These are phyloP conservation scores for Druceiella hillmani DNA, from an alignment of 2,888 invertebrate species.

Conservation along the genomic window DNA sequence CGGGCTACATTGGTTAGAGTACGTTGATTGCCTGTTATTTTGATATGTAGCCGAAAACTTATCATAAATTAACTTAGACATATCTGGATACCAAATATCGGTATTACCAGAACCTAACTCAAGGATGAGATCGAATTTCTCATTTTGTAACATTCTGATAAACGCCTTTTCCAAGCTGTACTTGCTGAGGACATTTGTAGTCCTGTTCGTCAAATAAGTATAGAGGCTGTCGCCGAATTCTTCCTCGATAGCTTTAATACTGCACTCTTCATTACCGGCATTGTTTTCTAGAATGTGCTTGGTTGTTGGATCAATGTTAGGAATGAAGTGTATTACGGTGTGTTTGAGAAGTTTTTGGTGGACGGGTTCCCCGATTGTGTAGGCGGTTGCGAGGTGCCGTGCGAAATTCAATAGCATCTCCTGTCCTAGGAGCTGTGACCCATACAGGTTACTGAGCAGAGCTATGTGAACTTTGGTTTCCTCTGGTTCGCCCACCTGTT, in stretches of 20 bases:
- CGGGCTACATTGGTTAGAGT: conserved; percentile 33
- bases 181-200: conserved; percentile 38
- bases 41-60: conserved; percentile 44
- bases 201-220: conserved; percentile 37
- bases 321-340: conserved; percentile 75
- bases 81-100: conserved; percentile 51
- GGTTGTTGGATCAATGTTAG: conserved; percentile 44
- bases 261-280: conserved; percentile 35
- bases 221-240: conserved; percentile 66
- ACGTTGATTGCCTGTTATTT: conserved; percentile 36
- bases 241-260: conserved; percentile 35
- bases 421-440: conserved; percentile 76
- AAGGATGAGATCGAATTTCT: conserved; percentile 66
- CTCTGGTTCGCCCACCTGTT: conserved; percentile 70
- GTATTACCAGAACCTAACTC: conserved; percentile 70
- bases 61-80: conserved; percentile 40
- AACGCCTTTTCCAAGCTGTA: conserved; percentile 56
- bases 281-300: conserved; percentile 33
- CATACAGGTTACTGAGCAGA: conserved; percentile 78
- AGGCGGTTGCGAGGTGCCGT: conserved; percentile 71
- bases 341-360: conserved; percentile 61
- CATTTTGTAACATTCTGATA: conserved; percentile 56
- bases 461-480: conserved; percentile 80
- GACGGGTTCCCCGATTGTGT: conserved; percentile 60
- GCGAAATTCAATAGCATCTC: conserved; percentile 80